Evolutionary conservation across 2,797 vertebrate genomes (phyloP), one percentile per base, ranked within the genome.

Genomic region (Trachurus trachurus): DNA sequence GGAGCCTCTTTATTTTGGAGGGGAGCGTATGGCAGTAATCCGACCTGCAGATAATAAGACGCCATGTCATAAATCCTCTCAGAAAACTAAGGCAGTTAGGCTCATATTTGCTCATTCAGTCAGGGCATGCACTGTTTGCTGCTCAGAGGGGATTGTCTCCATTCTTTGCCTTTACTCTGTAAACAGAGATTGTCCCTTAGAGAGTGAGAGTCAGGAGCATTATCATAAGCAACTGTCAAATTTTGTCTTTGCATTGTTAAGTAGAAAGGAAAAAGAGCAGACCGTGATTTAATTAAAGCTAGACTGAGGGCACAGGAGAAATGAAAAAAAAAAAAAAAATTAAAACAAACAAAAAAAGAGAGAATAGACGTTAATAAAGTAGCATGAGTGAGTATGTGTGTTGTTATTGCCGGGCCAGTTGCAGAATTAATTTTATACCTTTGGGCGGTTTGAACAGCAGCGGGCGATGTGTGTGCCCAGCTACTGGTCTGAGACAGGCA

Each of bases 161-260:
- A n/a, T 74, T 83, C 65, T 57, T 70, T 69, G 49, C 37, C 11
- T 17, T 39, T 79, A 87, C 80, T 88, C 68, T 69, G 90, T 90
- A 92, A 92, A 92, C 88, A 93, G 76, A 85, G 72, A 87, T 57
- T 67, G 68, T 76, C 78, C 92, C 87, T 84, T n/a, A 63, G 88
- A 83, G 85, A 93, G 72, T 19, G 54, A 66, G 79, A 84, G 78
- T 87, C 80, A 77, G 86, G 80, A 84, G 84, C 64, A 84, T 89
- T 90, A 87, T 88, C 87, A 81, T 82, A 88, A 85, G 86, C 79
- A 90, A 87, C 92, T 89, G 91, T 93, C 91, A 90, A 49, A 87
- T 84, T 71, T 66, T 75, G 63, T 89, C 83, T 87, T 80, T 85
- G 88, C 83, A 74, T 88, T 88, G 82, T 88, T 86, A 90, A 86